Conservation (phyloP, 2,888 invertebrate genomes). For the Tenthredo scrophulariae region DNA sequence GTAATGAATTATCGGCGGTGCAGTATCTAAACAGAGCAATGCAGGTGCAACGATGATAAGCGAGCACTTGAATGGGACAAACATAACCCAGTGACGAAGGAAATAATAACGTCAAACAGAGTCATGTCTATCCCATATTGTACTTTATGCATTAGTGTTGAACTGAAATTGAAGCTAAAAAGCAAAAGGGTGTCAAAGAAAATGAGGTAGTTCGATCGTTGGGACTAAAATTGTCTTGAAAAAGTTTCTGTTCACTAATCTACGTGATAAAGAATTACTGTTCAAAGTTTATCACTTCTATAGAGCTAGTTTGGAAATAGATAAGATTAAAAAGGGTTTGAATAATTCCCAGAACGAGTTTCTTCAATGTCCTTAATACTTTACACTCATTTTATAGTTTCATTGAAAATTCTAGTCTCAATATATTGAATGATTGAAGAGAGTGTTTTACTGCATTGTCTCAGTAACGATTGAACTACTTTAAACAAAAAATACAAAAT, state of each 20-base stretch:
- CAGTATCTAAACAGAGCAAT: background rate
- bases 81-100: constrained; percentile 75
- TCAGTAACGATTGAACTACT: background rate
- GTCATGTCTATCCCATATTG: constrained; percentile 70
- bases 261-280: background rate
- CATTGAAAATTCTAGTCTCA: background rate
- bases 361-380: background rate
- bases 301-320: background rate
- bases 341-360: background rate
- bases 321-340: background rate
- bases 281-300: background rate
- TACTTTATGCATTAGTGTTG: constrained; percentile 59
- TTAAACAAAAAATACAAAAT: background rate
- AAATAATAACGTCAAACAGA: constrained; percentile 66
- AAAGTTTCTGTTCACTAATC: background rate
- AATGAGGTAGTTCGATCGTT: background rate
- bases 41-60: constrained; percentile 51
- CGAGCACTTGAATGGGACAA: constrained; percentile 64
- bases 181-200: background rate
- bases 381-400: background rate
- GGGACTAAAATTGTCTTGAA: background rate
- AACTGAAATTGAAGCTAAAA: constrained; percentile 21
- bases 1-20: background rate
- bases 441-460: background rate
- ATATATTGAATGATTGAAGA: background rate